Evolutionary conservation across 2,113 vertebrate genomes (phyloP).

Genomic region (Bos javanicus): DNA sequence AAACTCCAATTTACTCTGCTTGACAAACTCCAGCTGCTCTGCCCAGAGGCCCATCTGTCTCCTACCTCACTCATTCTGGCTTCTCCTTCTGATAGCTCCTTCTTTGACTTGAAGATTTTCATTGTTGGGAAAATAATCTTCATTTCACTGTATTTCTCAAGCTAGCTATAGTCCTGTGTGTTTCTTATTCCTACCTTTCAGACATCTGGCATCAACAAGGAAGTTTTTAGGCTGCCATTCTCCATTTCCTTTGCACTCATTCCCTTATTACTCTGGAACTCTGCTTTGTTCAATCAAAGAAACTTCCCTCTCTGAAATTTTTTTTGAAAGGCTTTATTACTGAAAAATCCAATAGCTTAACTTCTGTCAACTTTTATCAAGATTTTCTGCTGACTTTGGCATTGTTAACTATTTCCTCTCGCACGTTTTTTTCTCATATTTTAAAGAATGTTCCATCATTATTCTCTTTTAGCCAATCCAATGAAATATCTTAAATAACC

Average conservation of each 20-base stretch:
- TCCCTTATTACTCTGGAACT: not conserved
- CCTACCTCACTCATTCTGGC: not conserved
- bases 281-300: constrained; percentile 25
- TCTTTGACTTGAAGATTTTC: not conserved
- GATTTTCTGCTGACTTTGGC: constrained; percentile 2
- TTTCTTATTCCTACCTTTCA: not conserved
- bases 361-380: not conserved
- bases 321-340: not conserved
- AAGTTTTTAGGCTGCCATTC: not conserved
- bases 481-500: not conserved
- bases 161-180: not conserved
- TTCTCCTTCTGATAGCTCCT: not conserved
- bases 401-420: not conserved
- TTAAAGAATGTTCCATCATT: not conserved
- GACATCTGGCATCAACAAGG: not conserved
- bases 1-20: not conserved
- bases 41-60: not conserved
- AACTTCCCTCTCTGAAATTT: not conserved
- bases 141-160: not conserved
- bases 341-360: constrained; percentile 7
- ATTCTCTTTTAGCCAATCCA: not conserved
- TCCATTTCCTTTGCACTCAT: not conserved
- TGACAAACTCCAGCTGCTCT: not conserved
- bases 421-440: not conserved
- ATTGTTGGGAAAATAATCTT: not conserved